Evolutionary conservation across 2,888 invertebrate species (phyloP).

Genomic region (Prosapia bicincta): DNA sequence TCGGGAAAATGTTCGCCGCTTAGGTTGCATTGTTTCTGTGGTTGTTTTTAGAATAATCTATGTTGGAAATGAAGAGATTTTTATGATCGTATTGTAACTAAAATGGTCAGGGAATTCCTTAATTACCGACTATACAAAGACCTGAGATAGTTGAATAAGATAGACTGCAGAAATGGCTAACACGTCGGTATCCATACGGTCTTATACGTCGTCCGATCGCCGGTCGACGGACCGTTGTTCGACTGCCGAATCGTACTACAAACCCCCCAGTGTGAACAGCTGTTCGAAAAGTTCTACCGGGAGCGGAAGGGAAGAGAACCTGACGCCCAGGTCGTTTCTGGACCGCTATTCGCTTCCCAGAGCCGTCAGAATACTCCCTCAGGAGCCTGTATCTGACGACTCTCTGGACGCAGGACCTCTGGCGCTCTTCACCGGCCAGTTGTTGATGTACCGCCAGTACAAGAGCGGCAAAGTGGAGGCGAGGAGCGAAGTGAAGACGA

Average conservation of each 20-base stretch:
- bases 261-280: slow-evolving; percentile 21
- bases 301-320: slow-evolving; percentile 29
- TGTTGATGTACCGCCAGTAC: slow-evolving; percentile 51
- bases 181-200: slow-evolving; percentile 15
- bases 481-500: slow-evolving; percentile 41
- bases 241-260: slow-evolving; percentile 4
- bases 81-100: background rate
- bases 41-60: no score
- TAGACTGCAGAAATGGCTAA: slow-evolving; percentile 10
- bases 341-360: slow-evolving; percentile 48
- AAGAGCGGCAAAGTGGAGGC: slow-evolving; percentile 50
- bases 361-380: slow-evolving; percentile 45
- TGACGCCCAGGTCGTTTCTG: slow-evolving; percentile 44
- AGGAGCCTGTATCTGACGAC: slow-evolving; percentile 33
- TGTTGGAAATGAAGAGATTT: background rate
- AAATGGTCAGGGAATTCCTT: background rate
- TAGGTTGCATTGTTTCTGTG: no score
- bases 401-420: slow-evolving; percentile 43
- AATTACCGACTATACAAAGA: background rate
- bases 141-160: no score
- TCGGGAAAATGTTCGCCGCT: background rate
- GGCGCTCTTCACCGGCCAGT: slow-evolving; percentile 45
- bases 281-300: slow-evolving; percentile 14
- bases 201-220: slow-evolving; percentile 14
- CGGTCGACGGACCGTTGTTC: slow-evolving; percentile 15